Conservation (phyloP, 2,888 invertebrate species). For the Hipparchia semele region DNA sequence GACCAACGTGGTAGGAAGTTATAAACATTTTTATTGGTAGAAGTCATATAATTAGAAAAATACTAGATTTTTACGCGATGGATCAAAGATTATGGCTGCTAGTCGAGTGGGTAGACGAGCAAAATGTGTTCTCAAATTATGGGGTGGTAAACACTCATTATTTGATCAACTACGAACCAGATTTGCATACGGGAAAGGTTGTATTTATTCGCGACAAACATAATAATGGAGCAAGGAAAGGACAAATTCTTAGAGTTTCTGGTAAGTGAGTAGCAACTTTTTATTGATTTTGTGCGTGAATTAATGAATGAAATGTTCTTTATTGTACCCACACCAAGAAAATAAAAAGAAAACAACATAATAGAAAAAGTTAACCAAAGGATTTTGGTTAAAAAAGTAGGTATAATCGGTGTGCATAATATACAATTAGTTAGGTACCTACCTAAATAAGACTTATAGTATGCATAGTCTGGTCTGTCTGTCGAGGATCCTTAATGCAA, state of each 20-base stretch:
- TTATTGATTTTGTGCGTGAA: not conserved
- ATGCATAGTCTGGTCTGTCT: no score
- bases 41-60: not conserved
- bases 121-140: constrained; percentile 55
- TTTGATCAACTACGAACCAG: constrained; percentile 46
- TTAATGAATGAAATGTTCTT: no score
- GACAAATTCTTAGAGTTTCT: constrained; percentile 58
- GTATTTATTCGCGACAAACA: constrained; percentile 50
- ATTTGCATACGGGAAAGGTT: constrained; percentile 53
- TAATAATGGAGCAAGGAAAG: constrained; percentile 50
- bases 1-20: constrained; percentile 28
- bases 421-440: not conserved
- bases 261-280: constrained; percentile 47
- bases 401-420: not conserved
- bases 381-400: no score
- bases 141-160: constrained; percentile 55
- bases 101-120: constrained; percentile 64
- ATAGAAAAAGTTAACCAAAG: no score
- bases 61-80: constrained; percentile 46
- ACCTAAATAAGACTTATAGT: no score
- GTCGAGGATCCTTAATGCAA: no score
- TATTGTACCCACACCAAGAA: no score
- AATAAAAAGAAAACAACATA: no score
- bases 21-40: not conserved
- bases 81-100: constrained; percentile 58